These are phyloP conservation scores for Bilobella aurantiaca DNA, from an alignment of 1,140 invertebrate species.

Conservation along the genomic window DNA sequence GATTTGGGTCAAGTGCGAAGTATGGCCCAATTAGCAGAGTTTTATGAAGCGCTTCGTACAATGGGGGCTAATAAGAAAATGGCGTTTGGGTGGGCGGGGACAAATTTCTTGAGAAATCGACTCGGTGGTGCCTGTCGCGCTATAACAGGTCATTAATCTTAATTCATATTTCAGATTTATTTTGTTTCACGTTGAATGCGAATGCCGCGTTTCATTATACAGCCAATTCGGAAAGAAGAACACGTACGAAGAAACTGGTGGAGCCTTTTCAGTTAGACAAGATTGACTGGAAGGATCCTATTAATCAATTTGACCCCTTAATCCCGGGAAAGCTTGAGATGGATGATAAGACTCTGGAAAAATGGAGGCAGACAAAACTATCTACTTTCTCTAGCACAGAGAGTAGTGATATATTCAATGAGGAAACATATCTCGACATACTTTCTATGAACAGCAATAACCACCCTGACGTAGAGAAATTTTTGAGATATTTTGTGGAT, in stretches of 20 bases:
- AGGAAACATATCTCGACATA: background rate
- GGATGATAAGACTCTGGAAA: background rate
- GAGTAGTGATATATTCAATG: background rate
- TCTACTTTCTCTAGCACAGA: background rate
- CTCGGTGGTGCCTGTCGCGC: background rate
- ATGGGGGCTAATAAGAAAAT: background rate
- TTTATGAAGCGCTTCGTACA: background rate
- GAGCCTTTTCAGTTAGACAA: background rate
- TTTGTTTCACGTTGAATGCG: background rate
- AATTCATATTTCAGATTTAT: background rate
- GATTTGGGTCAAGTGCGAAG: background rate
- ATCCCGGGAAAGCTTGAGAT: background rate
- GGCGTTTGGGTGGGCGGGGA: background rate
- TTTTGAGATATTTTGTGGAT: conserved; percentile 8
- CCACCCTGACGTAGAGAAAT: background rate
- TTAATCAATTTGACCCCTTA: background rate
- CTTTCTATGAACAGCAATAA: background rate
- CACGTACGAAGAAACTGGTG: background rate
- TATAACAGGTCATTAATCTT: background rate
- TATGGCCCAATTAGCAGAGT: background rate
- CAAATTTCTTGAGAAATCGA: background rate
- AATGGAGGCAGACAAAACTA: background rate
- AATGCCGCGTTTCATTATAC: background rate
- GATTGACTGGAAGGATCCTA: background rate
- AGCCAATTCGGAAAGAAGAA: background rate